Base-by-base conservation (phyloP, 1,140 invertebrate species). In the Wasmannia auropunctata region DNA sequence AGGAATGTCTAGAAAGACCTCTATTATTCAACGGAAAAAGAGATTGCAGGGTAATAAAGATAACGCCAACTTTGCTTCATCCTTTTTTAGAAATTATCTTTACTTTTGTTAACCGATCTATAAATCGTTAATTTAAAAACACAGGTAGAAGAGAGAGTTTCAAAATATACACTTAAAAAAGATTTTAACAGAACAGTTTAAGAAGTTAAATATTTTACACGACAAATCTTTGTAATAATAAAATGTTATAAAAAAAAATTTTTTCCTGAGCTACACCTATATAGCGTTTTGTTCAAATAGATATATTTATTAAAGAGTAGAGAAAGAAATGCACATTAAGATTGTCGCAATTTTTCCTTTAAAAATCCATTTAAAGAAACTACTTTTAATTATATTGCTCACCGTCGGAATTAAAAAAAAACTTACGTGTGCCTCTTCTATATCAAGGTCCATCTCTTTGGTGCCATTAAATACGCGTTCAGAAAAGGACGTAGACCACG, bases 401-500 rank as follows among this genome's bases (percentile, higher is more conserved):
- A 7, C 19, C 2, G 8, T 56, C 63, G 14, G 16, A 4, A 14
- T 72, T 34, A 74, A 60, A n/a, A n/a, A n/a, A n/a, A n/a, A n/a
- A 37, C n/a, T 56, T 16, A 70, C 3, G 8, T 63, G 43, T 40
- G 14, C 31, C 16, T 19, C 31, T 65, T 14, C 16, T 51, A 31
- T 31, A 65, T 76, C 6, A 54, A 83, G 43, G 19, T 74, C 19
- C 22, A 34, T 77, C 22, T 77, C 16, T 49, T 46, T 19, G 25
- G 25, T 79, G 19, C 19, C 83, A 54, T 80, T 86, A 86, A 67
- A 80, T 65, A 14, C 19, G 43, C 62, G 5, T 86, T 54, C 63
- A 31, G 7, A 62, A 51, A 54, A 62, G 14, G 56, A 51, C 40
- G 10, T 34, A 25, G 43, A 14, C n/a, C 5, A 62, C 49, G 49